Base-by-base conservation (phyloP, 1,140 invertebrate species). In the Scaptomyza montana region DNA sequence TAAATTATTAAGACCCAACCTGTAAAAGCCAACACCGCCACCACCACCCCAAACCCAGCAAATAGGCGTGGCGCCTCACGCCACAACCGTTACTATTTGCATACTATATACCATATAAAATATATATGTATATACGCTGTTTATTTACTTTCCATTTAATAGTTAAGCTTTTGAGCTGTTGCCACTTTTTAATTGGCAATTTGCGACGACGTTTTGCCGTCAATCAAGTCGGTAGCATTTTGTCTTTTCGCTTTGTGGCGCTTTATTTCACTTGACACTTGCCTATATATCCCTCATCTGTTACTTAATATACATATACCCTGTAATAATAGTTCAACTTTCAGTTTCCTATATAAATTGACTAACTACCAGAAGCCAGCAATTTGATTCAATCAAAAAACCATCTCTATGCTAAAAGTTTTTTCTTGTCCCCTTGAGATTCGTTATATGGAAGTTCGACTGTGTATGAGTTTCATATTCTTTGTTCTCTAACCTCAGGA, bases 171-270 rank as follows among this genome's bases (percentile, higher is more conserved):
- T 33, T 36, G 8, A 45, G 64, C 28, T 68, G 36, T 49, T 55
- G 70, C 16, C 56, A 62, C 50, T 39, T 80, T 84, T 84, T 84
- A 84, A 84, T 84, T 84, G 80, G 68, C 80, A 85, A 80, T 84
- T 76, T 78, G 80, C 50, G 62, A 60, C 55, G 47, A 59, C 66
- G 46, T 46, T 59, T 41, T 67, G 77, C 63, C 33, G 74, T 79
- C 80, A 84, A 84, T 76, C 80, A 75, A 76, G 43, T 41, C 9
- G 33, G 75, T 78, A 78, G 74, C 53, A 7, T 19, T 59, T 59
- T 28, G 9, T n/a, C 5, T 13, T 45, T 4, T 43, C 28, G 0
- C 30, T 43, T 16, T 16, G 16, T 0, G 16, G 1, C 16, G 16
- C 16, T 16, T 16, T 5, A 25, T 25, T 25, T 3, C 3, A 7